Base-by-base conservation (phyloP, 2,888 invertebrate species). In the Notodonta dromedarius region DNA sequence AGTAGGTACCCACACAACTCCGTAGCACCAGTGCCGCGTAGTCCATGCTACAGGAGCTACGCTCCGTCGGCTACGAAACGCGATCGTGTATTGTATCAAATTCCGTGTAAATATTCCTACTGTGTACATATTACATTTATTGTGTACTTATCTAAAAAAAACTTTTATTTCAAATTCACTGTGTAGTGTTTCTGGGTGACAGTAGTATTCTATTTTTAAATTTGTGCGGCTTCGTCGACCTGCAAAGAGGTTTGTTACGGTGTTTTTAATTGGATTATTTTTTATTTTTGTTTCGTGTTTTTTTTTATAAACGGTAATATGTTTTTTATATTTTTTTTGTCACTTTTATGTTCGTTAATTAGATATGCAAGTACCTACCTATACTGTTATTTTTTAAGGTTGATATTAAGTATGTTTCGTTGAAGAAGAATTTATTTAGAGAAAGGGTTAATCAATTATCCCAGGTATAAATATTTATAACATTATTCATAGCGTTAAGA, bases 21-120 rank as follows among this genome's bases (percentile, higher is more conserved):
- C 82, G 83, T 83, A 81, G 77, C 80, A 77, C 69, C 86, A 87
- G 87, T 87, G 69, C 76, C 81, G 82, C 80, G 86, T 86, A 84
- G 87, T 77, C 76, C 63, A 61, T 67, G 74, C 83, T 73, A 80
- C 78, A 71, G 78, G 76, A 75, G 74, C 84, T 84, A 86, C 85
- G 83, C 73, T 67, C 63, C 66, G 61, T 57, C 66, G 63, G 75
- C 84, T 83, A 83, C 86, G 82, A 75, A 69, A 57, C 68, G 63
- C 74, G 77, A 76, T 75, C 79, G 77, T 71, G 71, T 69, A 63
- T 61, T 63, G 63, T 61, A 63, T 57, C 32, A 61, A 67, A 68
- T 63, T 55, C 56, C 44, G 61, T 65, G 66, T 61, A 61, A 59
- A 65, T 56, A 59, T 56, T 66, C 35, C 57, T 65, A 55, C 57